A percentile compares a stretch with the other conserved stretches of the same genome.
These are phyloP conservation scores for Pollenia amentaria DNA, from an alignment of 2,888 invertebrate genomes.

Conservation along the genomic window DNA sequence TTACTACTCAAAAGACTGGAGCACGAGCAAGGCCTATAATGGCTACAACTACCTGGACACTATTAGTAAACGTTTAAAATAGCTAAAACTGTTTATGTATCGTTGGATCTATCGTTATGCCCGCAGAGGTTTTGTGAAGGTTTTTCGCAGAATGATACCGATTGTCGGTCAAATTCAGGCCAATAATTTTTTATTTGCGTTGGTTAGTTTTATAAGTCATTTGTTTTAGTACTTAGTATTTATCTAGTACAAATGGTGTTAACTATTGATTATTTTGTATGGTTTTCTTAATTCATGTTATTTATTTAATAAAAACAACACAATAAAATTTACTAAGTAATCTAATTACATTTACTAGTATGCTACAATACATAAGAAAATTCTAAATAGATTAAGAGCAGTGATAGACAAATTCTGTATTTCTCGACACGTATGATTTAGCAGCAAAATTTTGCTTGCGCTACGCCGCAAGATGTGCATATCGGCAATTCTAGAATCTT, in stretches of 20 bases:
- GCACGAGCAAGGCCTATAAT: constrained; percentile 81
- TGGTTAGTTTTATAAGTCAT: constrained; percentile 51
- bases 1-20: constrained; percentile 82
- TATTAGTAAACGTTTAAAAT: constrained; percentile 80
- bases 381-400: too few species aligned
- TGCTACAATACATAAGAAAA: too few species aligned
- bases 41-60: constrained; percentile 82
- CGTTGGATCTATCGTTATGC: constrained; percentile 63
- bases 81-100: constrained; percentile 64
- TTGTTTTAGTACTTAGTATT: constrained; percentile 29
- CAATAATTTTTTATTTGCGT: constrained; percentile 26
- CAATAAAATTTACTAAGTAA: not conserved
- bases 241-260: constrained; percentile 2
- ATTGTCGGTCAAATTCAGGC: constrained; percentile 62
- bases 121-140: constrained; percentile 70
- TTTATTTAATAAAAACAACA: not conserved
- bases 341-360: too few species aligned
- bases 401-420: too few species aligned
- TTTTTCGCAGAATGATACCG: constrained; percentile 68
- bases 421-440: too few species aligned
- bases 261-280: not conserved
- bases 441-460: too few species aligned
- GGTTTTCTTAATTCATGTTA: not conserved
- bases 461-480: too few species aligned
- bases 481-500: too few species aligned